Evolutionary conservation across 2,888 invertebrate genomes (phyloP).

Genomic region (Thera britannica): DNA sequence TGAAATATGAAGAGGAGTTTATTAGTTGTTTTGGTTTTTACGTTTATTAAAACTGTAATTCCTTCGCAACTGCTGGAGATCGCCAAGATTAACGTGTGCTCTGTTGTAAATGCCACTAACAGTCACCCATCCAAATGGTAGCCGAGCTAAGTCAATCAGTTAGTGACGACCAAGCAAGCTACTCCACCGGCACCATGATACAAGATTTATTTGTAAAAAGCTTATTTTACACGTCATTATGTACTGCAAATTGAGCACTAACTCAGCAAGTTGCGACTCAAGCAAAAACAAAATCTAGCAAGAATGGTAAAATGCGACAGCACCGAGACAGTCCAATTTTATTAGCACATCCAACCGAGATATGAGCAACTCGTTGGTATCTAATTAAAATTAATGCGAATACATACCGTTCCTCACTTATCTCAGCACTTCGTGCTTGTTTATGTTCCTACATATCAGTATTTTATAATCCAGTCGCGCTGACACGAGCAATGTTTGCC

Average conservation of each 20-base stretch:
- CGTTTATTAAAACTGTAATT: too few relatives aligned
- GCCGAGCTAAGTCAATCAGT: too few relatives aligned
- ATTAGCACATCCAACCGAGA: conserved; percentile 52
- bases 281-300: background rate
- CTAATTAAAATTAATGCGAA: conserved; percentile 68
- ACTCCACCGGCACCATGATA: too few relatives aligned
- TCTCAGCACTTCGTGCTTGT: conserved; percentile 51
- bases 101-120: too few relatives aligned
- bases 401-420: conserved; percentile 60
- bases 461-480: conserved; percentile 43
- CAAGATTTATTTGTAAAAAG: too few relatives aligned
- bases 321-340: conserved; percentile 43
- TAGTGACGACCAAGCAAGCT: too few relatives aligned
- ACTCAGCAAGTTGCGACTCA: background rate
- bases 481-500: conserved; percentile 44
- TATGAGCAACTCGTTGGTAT: conserved; percentile 54
- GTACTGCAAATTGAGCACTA: background rate
- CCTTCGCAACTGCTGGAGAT: too few relatives aligned
- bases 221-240: too few relatives aligned
- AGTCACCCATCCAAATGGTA: too few relatives aligned
- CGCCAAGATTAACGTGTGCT: too few relatives aligned
- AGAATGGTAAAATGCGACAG: conserved; percentile 3
- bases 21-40: too few relatives aligned
- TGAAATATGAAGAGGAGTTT: conserved; percentile 10
- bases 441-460: conserved; percentile 44